phyloP scores from a whole-genome alignment of 2,113 vertebrate genomes.

The Elgaria multicarinata region DNA sequence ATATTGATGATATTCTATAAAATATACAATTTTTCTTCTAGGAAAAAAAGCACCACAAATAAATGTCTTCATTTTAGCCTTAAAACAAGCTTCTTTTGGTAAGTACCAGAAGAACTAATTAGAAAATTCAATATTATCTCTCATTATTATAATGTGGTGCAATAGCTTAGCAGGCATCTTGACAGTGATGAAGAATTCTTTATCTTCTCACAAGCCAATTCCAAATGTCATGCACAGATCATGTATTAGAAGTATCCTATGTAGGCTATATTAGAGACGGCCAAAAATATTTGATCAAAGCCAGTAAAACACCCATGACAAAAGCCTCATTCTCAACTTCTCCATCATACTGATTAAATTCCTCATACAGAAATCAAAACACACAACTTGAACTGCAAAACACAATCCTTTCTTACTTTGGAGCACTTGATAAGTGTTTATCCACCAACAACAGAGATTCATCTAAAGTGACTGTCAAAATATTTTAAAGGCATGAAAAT shows the following conservation, averaged over 20 bases:
- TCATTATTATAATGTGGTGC: neutral
- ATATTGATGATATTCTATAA: neutral
- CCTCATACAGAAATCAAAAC: slow-evolving; percentile 29
- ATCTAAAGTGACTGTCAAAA: slow-evolving; percentile 21
- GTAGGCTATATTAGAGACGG: slow-evolving; percentile 45
- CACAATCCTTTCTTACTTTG: neutral
- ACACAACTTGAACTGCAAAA: neutral
- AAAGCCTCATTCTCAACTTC: slow-evolving; percentile 27
- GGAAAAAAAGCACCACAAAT: neutral
- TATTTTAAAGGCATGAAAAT: slow-evolving; percentile 44
- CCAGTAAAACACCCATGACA: slow-evolving; percentile 24
- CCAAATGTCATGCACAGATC: slow-evolving; percentile 3
- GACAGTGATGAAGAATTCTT: slow-evolving; percentile 17
- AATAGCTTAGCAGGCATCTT: slow-evolving; percentile 24
- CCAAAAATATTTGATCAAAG: slow-evolving; percentile 31
- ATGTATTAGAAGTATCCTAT: slow-evolving; percentile 32
- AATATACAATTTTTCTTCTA: neutral
- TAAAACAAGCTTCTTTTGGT: neutral
- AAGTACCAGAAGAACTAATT: too few species aligned
- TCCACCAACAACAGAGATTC: slow-evolving; percentile 6
- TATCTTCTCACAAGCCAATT: slow-evolving; percentile 33
- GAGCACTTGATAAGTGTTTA: slow-evolving; percentile 28
- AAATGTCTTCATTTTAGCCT: neutral
- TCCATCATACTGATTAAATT: slow-evolving; percentile 31
- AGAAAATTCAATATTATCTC: neutral